A percentile compares a stretch with the other conserved stretches of the same genome.
phyloP scores from a whole-genome alignment of 1,140 invertebrate genomes.

The Drosophila lowei region DNA sequence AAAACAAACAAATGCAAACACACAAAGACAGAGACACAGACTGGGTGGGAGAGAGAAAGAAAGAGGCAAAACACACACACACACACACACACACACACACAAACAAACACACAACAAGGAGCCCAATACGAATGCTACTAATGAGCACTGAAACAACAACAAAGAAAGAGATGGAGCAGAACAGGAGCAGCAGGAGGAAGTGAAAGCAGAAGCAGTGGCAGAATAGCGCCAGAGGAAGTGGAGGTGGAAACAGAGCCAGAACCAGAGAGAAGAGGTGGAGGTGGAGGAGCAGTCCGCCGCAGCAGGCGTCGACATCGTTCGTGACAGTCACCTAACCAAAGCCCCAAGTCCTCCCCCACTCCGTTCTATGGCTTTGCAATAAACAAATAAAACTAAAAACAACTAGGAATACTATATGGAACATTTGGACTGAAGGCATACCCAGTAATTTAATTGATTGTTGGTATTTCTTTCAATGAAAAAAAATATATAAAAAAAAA shows the following conservation, averaged over 20 bases:
- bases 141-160: conserved; percentile 64
- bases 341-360: background rate
- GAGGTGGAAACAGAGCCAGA: background rate
- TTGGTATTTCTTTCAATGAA: too few species aligned
- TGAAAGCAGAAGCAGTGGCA: conserved; percentile 2
- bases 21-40: conserved; percentile 17
- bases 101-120: conserved; percentile 52
- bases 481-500: too few species aligned
- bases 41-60: background rate
- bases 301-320: conserved; percentile 26
- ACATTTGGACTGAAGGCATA: background rate
- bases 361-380: conserved; percentile 32
- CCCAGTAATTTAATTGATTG: background rate
- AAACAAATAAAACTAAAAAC: conserved; percentile 59
- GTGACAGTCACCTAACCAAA: conserved; percentile 35
- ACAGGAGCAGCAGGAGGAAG: background rate
- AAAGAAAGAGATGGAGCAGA: conserved; percentile 30
- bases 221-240: conserved; percentile 11
- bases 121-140: conserved; percentile 64
- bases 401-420: conserved; percentile 17
- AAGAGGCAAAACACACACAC: conserved; percentile 32
- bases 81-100: conserved; percentile 21
- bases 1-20: conserved; percentile 73
- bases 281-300: conserved; percentile 10
- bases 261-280: background rate